Evolutionary conservation across 35 echinoderm and acorn worm species (phyloP).

Genomic region (Amphiura filiformis): DNA sequence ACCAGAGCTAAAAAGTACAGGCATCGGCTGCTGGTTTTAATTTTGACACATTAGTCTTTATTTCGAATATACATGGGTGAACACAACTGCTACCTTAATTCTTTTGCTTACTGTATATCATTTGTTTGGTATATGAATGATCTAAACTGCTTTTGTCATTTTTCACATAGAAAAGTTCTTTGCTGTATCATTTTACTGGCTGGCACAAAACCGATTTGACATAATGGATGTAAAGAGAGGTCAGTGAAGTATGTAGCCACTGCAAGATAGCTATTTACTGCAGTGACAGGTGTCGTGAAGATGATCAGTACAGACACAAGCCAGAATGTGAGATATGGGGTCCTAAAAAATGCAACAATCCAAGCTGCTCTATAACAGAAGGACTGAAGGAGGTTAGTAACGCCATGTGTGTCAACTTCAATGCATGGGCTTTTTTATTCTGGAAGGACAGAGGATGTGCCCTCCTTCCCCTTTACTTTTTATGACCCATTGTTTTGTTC

Average conservation of each 20-base stretch:
- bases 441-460: not conserved
- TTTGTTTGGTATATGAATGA: too few species aligned
- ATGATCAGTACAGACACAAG: not conserved
- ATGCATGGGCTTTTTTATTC: not conserved
- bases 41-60: too few species aligned
- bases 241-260: not conserved
- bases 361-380: not conserved
- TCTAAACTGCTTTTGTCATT: too few species aligned
- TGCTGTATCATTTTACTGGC: too few species aligned
- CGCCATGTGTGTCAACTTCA: not conserved
- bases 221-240: constrained; percentile 16
- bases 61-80: too few species aligned
- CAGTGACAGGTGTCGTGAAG: not conserved
- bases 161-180: too few species aligned
- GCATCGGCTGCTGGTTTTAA: too few species aligned
- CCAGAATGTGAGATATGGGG: constrained; percentile 6
- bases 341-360: constrained; percentile 19
- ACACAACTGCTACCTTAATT: too few species aligned
- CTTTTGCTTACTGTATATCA: too few species aligned
- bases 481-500: not conserved
- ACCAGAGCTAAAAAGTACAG: too few species aligned
- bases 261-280: constrained; percentile 4
- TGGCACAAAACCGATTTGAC: too few species aligned
- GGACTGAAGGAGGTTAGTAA: not conserved
- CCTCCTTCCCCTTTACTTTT: not conserved